These are phyloP conservation scores for human DNA, from an alignment of 2,113 vertebrate species.

Conservation along the genomic window DNA sequence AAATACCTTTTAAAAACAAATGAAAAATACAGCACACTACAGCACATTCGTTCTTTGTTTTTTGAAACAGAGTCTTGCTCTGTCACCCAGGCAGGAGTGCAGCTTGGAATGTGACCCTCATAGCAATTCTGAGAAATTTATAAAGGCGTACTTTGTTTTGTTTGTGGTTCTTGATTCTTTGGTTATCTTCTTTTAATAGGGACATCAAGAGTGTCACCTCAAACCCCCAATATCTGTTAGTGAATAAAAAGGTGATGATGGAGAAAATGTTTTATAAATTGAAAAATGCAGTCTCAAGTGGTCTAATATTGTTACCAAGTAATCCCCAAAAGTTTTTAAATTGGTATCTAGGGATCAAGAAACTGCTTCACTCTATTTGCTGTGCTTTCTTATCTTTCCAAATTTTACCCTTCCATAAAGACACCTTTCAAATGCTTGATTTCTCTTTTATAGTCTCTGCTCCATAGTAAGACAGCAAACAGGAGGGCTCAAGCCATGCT, in stretches of 20 bases:
- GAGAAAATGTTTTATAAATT: neutral
- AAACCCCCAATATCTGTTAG: neutral
- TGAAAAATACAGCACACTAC: neutral
- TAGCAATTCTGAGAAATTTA: neutral
- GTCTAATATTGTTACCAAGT: neutral
- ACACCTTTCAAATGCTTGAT: neutral
- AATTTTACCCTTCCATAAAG: neutral
- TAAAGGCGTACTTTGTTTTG: slow-evolving; percentile 19
- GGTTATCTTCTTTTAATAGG: neutral
- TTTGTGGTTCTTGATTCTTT: neutral
- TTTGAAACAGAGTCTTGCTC: too few relatives aligned
- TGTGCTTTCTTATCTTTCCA: neutral
- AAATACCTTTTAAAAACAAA: neutral
- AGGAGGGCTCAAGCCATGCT: neutral
- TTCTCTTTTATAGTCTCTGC: neutral
- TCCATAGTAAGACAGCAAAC: neutral
- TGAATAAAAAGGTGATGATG: neutral
- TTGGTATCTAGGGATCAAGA: neutral
- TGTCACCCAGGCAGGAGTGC: too few relatives aligned
- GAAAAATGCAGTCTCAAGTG: slow-evolving; percentile 12
- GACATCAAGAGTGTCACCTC: neutral
- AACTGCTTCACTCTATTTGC: neutral
- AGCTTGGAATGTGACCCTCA: neutral
- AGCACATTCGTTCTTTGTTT: too few relatives aligned
- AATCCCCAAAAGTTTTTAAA: neutral